Percentiles rank a stretch among this genome's conserved stretches.
Conservation (phyloP, 1,140 invertebrate genomes). For the Drosophila setifemur region DNA sequence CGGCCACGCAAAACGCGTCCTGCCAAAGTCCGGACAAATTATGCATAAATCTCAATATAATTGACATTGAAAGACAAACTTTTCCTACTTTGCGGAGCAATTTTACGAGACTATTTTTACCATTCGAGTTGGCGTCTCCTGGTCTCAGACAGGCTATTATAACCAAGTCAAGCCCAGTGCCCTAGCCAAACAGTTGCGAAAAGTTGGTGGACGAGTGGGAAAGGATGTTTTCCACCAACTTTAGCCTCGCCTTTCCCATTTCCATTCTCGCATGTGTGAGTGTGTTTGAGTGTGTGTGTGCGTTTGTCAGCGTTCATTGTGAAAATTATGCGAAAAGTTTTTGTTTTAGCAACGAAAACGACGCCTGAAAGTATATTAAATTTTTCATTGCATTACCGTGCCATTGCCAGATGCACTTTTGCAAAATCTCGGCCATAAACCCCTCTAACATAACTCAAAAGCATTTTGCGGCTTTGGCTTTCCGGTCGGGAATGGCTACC, state of each 20-base stretch:
- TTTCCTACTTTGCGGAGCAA: constrained; percentile 35
- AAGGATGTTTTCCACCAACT: constrained; percentile 11
- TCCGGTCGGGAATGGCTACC: constrained; percentile 5
- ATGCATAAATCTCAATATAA: constrained; percentile 68
- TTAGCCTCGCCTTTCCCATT: not conserved
- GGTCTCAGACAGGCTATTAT: constrained; percentile 35
- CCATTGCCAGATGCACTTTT: constrained; percentile 32
- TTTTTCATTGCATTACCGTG: constrained; percentile 44
- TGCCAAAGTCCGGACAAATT: constrained; percentile 51
- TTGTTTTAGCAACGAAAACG: constrained; percentile 21
- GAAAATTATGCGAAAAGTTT: constrained; percentile 67
- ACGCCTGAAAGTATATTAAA: constrained; percentile 44
- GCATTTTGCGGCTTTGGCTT: constrained; percentile 45
- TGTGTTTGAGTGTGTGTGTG: constrained; percentile 3
- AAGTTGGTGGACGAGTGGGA: constrained; percentile 20
- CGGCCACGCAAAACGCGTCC: not conserved
- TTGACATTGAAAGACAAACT: constrained; percentile 59
- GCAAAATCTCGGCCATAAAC: constrained; percentile 23
- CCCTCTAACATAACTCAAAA: constrained; percentile 37
- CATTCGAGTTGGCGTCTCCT: constrained; percentile 21
- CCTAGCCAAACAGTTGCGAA: constrained; percentile 19
- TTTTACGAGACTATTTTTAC: constrained; percentile 43
- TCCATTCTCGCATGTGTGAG: not conserved
- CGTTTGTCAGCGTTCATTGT: constrained; percentile 31
- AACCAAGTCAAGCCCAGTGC: constrained; percentile 23